phyloP scores from a whole-genome alignment of 2,888 invertebrate genomes.

The Heteropelma amictum region DNA sequence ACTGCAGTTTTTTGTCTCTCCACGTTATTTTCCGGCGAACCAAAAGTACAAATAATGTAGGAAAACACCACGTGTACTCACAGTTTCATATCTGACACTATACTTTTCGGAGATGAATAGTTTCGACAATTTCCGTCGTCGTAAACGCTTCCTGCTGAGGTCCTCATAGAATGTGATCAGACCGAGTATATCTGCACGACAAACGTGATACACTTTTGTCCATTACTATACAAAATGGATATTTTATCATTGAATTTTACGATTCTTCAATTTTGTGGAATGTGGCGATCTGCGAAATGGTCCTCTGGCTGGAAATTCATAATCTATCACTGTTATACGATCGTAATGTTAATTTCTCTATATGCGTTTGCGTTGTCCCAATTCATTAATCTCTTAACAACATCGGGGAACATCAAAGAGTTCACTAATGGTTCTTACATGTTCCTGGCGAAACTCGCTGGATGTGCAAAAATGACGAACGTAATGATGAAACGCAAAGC shows the following conservation, averaged over 20 bases:
- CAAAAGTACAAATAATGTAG: too few species aligned
- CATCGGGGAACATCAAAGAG: slow-evolving; percentile 34
- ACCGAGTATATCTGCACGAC: too few species aligned
- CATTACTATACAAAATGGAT: slow-evolving; percentile 18
- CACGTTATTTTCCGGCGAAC: too few species aligned
- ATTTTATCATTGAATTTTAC: slow-evolving; percentile 42
- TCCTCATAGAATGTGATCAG: too few species aligned
- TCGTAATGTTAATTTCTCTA: slow-evolving; percentile 34
- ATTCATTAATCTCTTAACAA: slow-evolving; percentile 50
- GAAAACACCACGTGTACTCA: too few species aligned
- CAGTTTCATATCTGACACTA: too few species aligned
- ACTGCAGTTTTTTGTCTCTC: too few species aligned
- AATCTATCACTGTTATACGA: slow-evolving; percentile 50
- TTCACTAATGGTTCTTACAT: slow-evolving; percentile 49
- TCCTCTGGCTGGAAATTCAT: slow-evolving; percentile 25
- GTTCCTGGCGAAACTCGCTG: slow-evolving; percentile 41
- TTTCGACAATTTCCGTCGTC: too few species aligned
- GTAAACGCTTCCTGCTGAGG: too few species aligned
- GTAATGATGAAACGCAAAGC: slow-evolving; percentile 37
- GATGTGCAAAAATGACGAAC: slow-evolving; percentile 43
- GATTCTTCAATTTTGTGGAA: slow-evolving; percentile 36
- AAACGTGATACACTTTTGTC: not conserved
- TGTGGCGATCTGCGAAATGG: slow-evolving; percentile 53
- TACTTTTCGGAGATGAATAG: too few species aligned
- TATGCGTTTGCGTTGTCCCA: slow-evolving; percentile 35